Base-by-base conservation (phyloP, 2,888 invertebrate species). In the Aspidapion aeneum region DNA sequence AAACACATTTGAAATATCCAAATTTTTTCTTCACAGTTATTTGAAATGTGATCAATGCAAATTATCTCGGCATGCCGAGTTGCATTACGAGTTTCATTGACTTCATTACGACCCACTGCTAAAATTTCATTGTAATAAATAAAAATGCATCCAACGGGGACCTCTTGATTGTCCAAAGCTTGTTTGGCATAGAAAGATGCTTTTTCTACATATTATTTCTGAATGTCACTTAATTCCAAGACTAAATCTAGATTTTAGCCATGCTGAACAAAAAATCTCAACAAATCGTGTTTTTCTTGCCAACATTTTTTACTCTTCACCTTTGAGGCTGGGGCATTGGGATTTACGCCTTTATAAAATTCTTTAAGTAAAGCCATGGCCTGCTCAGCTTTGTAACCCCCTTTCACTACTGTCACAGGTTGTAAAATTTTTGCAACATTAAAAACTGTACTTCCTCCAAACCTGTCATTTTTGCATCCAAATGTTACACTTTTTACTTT, bases 121-220 rank as follows among this genome's bases (percentile, higher is more conserved):
- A 97, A 82, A 51, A 94, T 85, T 73, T 85, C 76, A 66, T 85
- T 83, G 58, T 87, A 80, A 72, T 87, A 85, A 18, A 94, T 87
- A 76, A 99, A 93, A 57, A 98, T 88, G 82, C 98, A 99, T 1
- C 98, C 99, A 16, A 99, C 96, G 5, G 99, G 99, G 22, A 99
- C 98, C 85, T 99, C 98, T 66, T 94, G 90, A 1, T 82, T 83
- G 62, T 80, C 77, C 59, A 96, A 80, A 19, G 97, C 96, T 76
- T 90, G 87, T 64, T 86, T 81, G 0, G 97, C 98, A 76, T 89
- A 83, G 58, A 83, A 80, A 72, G 94, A 86, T 12, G 94, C 93
- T 74, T 85, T 82, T 66, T 85, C 84, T 91, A 94, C 92, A 80
- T 87, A 90, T 61, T 82, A 68, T 60, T 80, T 74, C 62, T 77